Percentiles rank a stretch among this genome's conserved stretches.
These are phyloP conservation scores for Epiblema foenella DNA, from an alignment of 2,888 invertebrate genomes.

Conservation along the genomic window DNA sequence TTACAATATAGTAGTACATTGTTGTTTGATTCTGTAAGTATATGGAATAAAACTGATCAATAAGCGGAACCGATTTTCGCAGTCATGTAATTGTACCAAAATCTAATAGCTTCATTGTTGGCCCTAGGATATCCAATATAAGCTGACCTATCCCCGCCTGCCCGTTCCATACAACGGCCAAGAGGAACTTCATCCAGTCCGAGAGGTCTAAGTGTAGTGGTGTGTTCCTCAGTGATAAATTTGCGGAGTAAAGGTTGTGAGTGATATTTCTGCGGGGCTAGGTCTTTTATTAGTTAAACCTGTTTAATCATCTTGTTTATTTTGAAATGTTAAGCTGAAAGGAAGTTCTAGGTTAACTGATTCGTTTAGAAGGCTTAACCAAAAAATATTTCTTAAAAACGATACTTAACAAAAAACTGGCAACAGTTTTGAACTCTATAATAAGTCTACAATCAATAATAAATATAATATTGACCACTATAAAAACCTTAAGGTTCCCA, in stretches of 20 bases:
- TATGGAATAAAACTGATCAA: not conserved
- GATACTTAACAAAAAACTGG: no score
- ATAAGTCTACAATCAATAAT: no score
- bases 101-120: constrained; percentile 54
- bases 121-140: constrained; percentile 48
- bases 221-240: constrained; percentile 49
- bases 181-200: constrained; percentile 41
- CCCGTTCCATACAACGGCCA: constrained; percentile 41
- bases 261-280: constrained; percentile 50
- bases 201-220: constrained; percentile 47
- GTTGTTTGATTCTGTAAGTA: not conserved
- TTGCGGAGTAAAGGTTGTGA: constrained; percentile 54
- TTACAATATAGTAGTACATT: not conserved
- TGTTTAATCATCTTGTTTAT: not conserved
- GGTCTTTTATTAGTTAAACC: constrained; percentile 24
- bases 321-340: not conserved
- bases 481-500: no score
- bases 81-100: constrained; percentile 44
- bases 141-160: constrained; percentile 46
- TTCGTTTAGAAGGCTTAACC: no score
- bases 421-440: no score
- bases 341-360: no score
- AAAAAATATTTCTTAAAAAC: no score
- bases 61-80: not conserved
- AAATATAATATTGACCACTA: no score